Evolutionary conservation across 1,140 invertebrate species (phyloP).

Genomic region (Drosophila sp.): DNA sequence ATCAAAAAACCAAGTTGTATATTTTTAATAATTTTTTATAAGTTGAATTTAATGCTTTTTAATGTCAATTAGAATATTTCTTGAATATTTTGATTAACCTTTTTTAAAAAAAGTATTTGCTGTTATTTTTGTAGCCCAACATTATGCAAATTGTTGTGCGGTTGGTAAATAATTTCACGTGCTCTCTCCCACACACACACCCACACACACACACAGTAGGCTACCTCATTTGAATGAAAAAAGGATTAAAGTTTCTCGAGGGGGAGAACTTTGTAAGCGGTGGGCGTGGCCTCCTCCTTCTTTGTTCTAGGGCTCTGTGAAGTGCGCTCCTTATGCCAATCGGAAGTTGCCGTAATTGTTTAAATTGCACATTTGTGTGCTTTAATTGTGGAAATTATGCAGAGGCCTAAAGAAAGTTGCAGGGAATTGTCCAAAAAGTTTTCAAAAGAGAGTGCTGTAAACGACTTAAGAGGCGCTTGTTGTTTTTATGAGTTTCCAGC

Average conservation of each 20-base stretch:
- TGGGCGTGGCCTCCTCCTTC: constrained; percentile 18
- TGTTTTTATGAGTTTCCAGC: constrained; percentile 42
- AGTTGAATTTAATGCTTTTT: no score
- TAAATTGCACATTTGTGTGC: constrained; percentile 61
- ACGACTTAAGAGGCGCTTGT: constrained; percentile 41
- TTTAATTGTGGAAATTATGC: constrained; percentile 64
- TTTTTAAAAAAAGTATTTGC: constrained; percentile 4
- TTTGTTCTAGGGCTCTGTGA: background rate
- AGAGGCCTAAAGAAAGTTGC: constrained; percentile 28
- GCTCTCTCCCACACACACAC: background rate
- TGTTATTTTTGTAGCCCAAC: constrained; percentile 27
- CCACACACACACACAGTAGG: background rate
- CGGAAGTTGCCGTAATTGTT: constrained; percentile 64
- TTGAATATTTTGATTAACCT: background rate
- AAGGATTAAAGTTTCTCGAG: constrained; percentile 62
- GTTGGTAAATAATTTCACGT: constrained; percentile 52
- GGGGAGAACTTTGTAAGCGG: constrained; percentile 14
- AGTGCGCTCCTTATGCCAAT: constrained; percentile 54
- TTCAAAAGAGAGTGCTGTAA: constrained; percentile 26
- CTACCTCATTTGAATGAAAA: constrained; percentile 64
- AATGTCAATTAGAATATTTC: background rate
- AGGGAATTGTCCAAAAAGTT: constrained; percentile 26
- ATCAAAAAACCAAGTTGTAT: no score
- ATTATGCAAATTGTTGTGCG: constrained; percentile 58
- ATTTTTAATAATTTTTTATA: no score